These are phyloP conservation scores for Psittacara wagleri DNA, from an alignment of 2,113 vertebrate species.

Conservation along the genomic window DNA sequence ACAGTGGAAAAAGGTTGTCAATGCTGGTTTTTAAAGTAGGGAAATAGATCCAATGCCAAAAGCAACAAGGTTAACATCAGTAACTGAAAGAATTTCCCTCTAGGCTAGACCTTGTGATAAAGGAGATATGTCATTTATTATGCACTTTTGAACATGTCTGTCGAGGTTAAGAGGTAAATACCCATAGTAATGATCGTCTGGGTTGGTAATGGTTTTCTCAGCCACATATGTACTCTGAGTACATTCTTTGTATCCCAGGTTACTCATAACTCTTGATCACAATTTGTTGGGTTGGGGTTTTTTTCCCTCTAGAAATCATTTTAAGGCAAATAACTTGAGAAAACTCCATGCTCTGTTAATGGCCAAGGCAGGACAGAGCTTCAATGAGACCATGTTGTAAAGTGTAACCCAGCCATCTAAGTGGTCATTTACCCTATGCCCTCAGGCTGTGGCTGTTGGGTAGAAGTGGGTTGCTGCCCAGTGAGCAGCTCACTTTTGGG, in stretches of 20 bases:
- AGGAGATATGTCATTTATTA: slow-evolving; percentile 21
- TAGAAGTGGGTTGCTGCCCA: background rate
- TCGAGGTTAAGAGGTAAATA: slow-evolving; percentile 34
- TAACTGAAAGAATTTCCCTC: slow-evolving; percentile 16
- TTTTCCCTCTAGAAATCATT: background rate
- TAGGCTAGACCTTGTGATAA: slow-evolving; percentile 42
- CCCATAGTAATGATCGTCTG: background rate
- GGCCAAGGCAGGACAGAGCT: background rate
- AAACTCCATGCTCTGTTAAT: background rate
- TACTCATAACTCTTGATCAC: background rate
- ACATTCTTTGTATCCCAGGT: background rate
- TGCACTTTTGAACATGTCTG: slow-evolving; percentile 8
- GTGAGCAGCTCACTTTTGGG: rapidly evolving
- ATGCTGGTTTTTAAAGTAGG: slow-evolving; percentile 29
- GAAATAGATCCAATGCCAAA: slow-evolving; percentile 51
- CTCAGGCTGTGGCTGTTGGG: rapidly evolving
- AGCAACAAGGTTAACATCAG: background rate
- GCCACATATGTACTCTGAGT: background rate
- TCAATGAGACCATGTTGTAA: rapidly evolving
- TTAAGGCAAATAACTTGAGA: background rate
- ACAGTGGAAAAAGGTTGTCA: slow-evolving; percentile 46
- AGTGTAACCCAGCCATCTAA: background rate
- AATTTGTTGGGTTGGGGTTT: background rate
- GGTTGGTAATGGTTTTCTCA: slow-evolving; percentile 18
- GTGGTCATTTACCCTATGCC: rapidly evolving